Evolutionary conservation across 2,888 invertebrate genomes (phyloP).

Genomic region (Melikaiella ostensackeni): DNA sequence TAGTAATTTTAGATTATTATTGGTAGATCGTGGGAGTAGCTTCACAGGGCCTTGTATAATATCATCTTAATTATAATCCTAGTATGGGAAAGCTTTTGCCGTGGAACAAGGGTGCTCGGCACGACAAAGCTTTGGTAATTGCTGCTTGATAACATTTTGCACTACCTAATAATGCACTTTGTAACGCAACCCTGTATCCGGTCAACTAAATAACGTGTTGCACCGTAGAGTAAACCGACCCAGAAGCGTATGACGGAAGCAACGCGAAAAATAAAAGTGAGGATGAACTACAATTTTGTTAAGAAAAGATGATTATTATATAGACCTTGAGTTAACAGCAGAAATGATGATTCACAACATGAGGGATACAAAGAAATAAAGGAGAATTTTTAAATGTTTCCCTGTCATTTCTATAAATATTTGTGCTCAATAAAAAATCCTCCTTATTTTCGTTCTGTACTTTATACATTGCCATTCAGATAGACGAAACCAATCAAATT

Average conservation of each 20-base stretch:
- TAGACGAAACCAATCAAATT: too few species aligned
- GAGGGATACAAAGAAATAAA: too few species aligned
- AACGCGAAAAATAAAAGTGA: not conserved
- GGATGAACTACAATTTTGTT: not conserved
- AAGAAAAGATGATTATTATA: not conserved
- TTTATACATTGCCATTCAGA: too few species aligned
- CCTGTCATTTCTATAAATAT: too few species aligned
- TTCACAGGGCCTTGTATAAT: conserved; percentile 6
- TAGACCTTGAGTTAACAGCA: too few species aligned
- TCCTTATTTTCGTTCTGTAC: too few species aligned
- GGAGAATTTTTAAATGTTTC: too few species aligned
- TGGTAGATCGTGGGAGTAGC: not conserved
- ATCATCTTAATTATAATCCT: conserved; percentile 39
- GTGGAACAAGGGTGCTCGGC: conserved; percentile 18
- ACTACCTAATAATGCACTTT: conserved; percentile 36
- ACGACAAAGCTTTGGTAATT: conserved; percentile 39
- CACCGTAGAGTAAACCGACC: not conserved
- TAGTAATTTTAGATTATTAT: not conserved
- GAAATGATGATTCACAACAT: too few species aligned
- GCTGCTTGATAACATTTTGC: conserved; percentile 39
- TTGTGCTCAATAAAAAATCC: too few species aligned
- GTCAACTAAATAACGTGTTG: conserved; percentile 23
- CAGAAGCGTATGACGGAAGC: not conserved
- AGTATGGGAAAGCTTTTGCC: conserved; percentile 29
- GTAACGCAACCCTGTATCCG: conserved; percentile 24